These are phyloP conservation scores for Paramisgurnus dabryanus DNA, from an alignment of 2,113 vertebrate species.

Conservation along the genomic window DNA sequence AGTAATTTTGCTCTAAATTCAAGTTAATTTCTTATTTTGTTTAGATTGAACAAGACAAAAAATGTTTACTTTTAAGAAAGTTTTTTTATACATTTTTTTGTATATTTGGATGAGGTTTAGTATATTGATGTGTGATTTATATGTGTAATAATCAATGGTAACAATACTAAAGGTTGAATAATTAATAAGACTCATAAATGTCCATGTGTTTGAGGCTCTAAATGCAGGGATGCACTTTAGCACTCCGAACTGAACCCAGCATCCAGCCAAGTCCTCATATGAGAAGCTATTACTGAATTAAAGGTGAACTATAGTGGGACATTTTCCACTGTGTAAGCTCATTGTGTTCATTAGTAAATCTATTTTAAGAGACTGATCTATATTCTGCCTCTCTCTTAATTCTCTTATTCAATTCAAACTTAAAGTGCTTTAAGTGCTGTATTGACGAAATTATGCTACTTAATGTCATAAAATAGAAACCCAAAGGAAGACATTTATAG, in stretches of 20 bases:
- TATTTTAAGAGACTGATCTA: neutral
- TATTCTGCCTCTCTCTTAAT: neutral
- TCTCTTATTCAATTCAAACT: neutral
- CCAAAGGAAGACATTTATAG: neutral
- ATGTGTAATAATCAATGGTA: constrained; percentile 2
- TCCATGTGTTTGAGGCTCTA: constrained; percentile 10
- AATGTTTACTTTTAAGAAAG: too few relatives aligned
- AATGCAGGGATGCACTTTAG: constrained; percentile 20
- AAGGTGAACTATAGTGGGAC: constrained; percentile 7
- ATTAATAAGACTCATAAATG: constrained; percentile 36
- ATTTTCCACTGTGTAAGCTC: neutral
- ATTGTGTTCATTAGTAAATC: constrained; percentile 14
- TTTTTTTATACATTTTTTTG: too few relatives aligned
- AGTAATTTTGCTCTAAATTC: too few relatives aligned
- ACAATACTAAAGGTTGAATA: constrained; percentile 32
- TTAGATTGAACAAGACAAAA: too few relatives aligned
- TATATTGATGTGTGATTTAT: neutral
- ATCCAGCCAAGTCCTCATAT: constrained; percentile 3
- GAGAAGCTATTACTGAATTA: constrained; percentile 24
- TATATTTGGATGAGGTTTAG: constrained; percentile 3
- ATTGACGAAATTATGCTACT: constrained; percentile 4
- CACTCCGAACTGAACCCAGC: constrained; percentile 5
- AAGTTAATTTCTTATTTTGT: too few relatives aligned
- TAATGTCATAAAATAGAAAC: neutral
- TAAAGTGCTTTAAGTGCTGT: neutral